Evolutionary conservation across 2,797 vertebrate genomes (phyloP), one percentile per base, ranked within the genome.

Genomic region (Sebastes steindachneri): DNA sequence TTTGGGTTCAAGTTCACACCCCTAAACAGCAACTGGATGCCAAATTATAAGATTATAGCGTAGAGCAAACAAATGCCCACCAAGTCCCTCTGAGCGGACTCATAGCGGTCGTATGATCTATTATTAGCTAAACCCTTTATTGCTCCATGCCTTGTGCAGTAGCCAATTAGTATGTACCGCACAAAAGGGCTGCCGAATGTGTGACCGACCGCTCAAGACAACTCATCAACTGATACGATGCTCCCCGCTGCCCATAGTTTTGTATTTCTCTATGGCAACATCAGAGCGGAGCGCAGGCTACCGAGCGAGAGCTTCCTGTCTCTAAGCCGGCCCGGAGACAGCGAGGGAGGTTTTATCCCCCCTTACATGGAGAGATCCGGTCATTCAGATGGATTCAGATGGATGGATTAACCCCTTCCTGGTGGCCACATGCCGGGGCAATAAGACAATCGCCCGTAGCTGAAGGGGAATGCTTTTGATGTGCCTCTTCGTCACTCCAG

Each of bases 221-320:
- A 77, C 75, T 79, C 74, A 3, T 80, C 85, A 57, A 68, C 66
- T 7, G 54, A 73, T 62, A 11, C 54, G 75, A 70, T 73, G 63
- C 86, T 84, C 76, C 85, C 80, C 12, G 9, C 69, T 67, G 84
- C 51, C 68, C 58, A 31, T 12, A 67, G 75, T 81, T 87, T 80
- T 86, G 70, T 78, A 17, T 77, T 90, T 93, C 88, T 80, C 91
- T 87, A 90, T 92, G 87, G 90, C 80, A 90, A 93, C 91, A 11
- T 81, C 66, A 74, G 60, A 77, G 81, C 57, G 7, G 7, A 71
- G 76, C 54, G 23, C 41, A 2, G 66, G 76, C 83, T 33, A 82
- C 73, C 48, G 3, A 71, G 79, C 60, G 9, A 26, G 83, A 26
- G 83, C 87, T 91, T 93, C 90, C 88, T 89, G 89, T 84, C 58